Evolutionary conservation across 2,113 vertebrate genomes (phyloP).

Genomic region (Calidris pygmaea): DNA sequence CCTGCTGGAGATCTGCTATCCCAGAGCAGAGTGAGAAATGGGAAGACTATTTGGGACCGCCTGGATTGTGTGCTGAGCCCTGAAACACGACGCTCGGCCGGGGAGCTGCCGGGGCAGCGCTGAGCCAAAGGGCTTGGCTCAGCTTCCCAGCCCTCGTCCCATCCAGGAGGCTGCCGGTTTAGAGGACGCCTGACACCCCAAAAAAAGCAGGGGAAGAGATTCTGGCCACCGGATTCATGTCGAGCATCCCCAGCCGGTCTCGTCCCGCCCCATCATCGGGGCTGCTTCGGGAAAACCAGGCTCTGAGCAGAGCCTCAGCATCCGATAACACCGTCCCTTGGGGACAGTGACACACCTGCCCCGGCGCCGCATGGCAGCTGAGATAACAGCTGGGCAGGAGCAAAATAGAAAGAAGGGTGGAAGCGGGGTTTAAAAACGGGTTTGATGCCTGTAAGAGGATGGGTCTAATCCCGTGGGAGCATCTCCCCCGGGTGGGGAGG

Average conservation of each 20-base stretch:
- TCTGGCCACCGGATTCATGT: not conserved
- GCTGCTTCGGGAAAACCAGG: not conserved
- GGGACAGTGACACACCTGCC: constrained; percentile 15
- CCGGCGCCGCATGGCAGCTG: not conserved
- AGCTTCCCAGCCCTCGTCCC: not conserved
- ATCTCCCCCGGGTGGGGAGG: not conserved
- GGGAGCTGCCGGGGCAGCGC: not conserved
- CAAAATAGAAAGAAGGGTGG: constrained; percentile 13
- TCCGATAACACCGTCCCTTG: rapidly evolving
- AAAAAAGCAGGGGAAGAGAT: not conserved
- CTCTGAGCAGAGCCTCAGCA: not conserved
- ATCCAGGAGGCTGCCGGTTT: not conserved
- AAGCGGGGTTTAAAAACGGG: not conserved
- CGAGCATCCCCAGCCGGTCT: rapidly evolving
- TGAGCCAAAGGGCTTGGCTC: constrained; percentile 30
- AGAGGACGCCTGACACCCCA: not conserved
- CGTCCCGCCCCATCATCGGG: not conserved
- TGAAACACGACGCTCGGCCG: not conserved
- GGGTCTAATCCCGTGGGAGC: not conserved
- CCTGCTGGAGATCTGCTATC: not conserved
- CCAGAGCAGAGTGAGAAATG: not conserved
- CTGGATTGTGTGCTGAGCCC: constrained; percentile 19
- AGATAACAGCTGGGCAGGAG: constrained; percentile 25
- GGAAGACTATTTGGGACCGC: constrained; percentile 22
- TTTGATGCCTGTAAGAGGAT: not conserved